Conservation (phyloP, 2,888 invertebrate species). For the Galerucella calmariensis region DNA sequence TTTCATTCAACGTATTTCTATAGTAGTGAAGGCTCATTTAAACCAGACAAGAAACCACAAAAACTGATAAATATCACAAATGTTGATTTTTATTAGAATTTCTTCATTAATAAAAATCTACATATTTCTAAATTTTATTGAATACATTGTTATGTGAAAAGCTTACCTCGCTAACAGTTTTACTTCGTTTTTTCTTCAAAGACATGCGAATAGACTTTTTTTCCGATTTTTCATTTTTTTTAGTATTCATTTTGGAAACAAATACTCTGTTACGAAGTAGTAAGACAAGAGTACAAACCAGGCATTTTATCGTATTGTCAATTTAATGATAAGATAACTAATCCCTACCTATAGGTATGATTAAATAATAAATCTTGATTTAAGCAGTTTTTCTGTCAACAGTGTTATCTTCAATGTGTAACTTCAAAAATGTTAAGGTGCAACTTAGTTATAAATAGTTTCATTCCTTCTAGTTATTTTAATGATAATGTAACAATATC, state of each 20-base stretch:
- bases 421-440: neutral
- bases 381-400: neutral
- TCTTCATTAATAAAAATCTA: neutral
- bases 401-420: neutral
- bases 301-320: constrained; percentile 26
- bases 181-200: constrained; percentile 45
- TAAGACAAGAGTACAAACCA: neutral
- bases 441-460: neutral
- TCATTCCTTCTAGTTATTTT: neutral
- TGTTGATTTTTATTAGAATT: no score
- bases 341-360: neutral
- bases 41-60: no score
- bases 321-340: constrained; percentile 17
- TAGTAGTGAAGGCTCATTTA: no score
- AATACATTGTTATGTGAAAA: neutral
- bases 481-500: no score
- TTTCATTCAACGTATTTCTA: no score
- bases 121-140: neutral
- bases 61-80: no score
- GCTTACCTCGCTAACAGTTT: constrained; percentile 33
- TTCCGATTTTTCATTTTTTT: constrained; percentile 36
- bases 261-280: neutral
- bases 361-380: neutral
- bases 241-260: constrained; percentile 15
- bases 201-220: constrained; percentile 42